Conservation (phyloP, 2,113 vertebrate species). For the Malurus melanocephalus region DNA sequence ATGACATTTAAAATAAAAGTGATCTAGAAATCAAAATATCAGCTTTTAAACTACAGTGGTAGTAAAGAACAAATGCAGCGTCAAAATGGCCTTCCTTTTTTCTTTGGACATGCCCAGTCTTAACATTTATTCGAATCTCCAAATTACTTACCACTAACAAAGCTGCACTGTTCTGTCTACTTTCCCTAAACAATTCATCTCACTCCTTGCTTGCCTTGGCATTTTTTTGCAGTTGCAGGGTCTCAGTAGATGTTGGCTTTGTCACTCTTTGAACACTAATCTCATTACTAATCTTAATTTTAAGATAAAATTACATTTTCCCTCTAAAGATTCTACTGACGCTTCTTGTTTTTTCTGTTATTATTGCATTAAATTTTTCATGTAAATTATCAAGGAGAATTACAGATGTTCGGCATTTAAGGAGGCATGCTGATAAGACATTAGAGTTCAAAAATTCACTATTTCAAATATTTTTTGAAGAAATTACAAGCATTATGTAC, state of each 20-base stretch:
- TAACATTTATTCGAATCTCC: neutral
- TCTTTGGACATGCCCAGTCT: neutral
- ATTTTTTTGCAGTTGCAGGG: neutral
- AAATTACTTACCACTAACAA: neutral
- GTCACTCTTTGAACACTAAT: neutral
- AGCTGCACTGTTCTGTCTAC: neutral
- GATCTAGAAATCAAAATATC: neutral
- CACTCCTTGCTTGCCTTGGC: neutral
- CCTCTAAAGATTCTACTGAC: neutral
- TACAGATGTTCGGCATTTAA: rapidly evolving
- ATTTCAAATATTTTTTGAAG: neutral
- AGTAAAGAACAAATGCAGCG: neutral
- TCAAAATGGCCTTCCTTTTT: neutral
- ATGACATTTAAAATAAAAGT: neutral
- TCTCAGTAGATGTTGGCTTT: neutral
- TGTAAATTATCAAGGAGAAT: neutral
- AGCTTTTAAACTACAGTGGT: neutral
- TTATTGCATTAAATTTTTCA: neutral
- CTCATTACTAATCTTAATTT: neutral
- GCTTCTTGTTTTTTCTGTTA: neutral
- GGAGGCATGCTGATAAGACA: neutral
- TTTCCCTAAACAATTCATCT: neutral
- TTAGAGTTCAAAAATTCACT: neutral
- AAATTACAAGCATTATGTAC: neutral
- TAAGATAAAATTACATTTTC: neutral